Conservation (phyloP, 2,888 invertebrate genomes). For the Epistrophella euchroma region DNA sequence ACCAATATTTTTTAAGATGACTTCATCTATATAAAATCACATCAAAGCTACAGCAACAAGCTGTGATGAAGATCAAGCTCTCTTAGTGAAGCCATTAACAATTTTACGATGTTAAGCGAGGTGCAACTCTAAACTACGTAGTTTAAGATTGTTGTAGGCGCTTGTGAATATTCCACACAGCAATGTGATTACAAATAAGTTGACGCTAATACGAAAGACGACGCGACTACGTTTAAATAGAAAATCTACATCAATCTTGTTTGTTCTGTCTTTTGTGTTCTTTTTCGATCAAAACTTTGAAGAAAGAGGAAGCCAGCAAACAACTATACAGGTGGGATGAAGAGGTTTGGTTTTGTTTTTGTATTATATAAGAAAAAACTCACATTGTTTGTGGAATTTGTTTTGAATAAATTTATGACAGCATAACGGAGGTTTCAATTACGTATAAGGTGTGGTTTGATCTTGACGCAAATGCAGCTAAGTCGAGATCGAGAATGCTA, state of each 20-base stretch:
- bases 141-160: constrained; percentile 11
- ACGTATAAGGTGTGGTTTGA: constrained; percentile 43
- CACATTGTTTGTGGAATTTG: constrained; percentile 50
- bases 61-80: constrained; percentile 26
- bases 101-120: constrained; percentile 12
- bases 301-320: neutral
- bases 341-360: neutral
- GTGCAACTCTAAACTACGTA: constrained; percentile 20
- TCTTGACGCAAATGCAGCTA: constrained; percentile 43
- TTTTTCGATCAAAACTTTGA: constrained; percentile 5
- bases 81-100: constrained; percentile 16
- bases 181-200: constrained; percentile 1
- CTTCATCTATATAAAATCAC: constrained; percentile 10
- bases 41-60: neutral
- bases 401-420: constrained; percentile 54
- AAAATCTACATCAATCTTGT: constrained; percentile 17
- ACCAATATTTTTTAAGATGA: constrained; percentile 10
- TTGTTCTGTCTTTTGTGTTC: neutral
- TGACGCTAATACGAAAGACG: neutral
- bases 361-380: constrained; percentile 43
- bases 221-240: neutral
- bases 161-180: neutral
- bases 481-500: neutral
- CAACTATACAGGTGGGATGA: neutral
- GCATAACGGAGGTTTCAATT: constrained; percentile 51